These are phyloP conservation scores for Azorinus chamasolen DNA, from an alignment of 2,888 invertebrate species.

Conservation along the genomic window DNA sequence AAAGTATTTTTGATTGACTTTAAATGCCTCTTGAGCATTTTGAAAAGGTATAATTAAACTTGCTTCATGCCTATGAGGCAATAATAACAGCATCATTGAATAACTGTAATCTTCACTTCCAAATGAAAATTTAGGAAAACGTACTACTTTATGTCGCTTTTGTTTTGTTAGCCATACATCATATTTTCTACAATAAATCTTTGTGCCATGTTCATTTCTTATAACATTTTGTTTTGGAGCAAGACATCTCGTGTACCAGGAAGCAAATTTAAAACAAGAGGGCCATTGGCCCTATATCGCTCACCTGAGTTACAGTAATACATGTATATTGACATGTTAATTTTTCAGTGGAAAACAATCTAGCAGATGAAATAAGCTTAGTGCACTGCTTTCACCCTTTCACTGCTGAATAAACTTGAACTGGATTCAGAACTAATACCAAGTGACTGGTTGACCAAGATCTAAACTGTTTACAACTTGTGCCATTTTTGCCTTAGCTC, in stretches of 20 bases:
- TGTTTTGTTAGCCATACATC: conserved; percentile 10
- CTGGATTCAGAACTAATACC: too few relatives aligned
- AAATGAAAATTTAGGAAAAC: conserved; percentile 10
- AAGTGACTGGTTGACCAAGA: too few relatives aligned
- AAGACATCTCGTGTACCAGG: conserved; percentile 1
- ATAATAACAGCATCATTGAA: conserved; percentile 3
- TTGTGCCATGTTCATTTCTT: too few relatives aligned
- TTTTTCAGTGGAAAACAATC: too few relatives aligned
- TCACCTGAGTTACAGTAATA: too few relatives aligned
- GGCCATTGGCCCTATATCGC: too few relatives aligned
- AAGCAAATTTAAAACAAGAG: conserved; percentile 4
- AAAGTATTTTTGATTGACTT: neutral
- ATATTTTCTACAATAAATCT: neutral
- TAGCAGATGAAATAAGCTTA: too few relatives aligned
- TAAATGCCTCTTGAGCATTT: conserved; percentile 1
- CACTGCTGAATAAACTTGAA: too few relatives aligned
- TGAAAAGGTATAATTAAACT: neutral
- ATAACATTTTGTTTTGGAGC: neutral
- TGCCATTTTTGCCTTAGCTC: too few relatives aligned
- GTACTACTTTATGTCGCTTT: neutral
- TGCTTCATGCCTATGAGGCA: neutral
- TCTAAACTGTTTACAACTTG: too few relatives aligned
- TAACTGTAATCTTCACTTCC: conserved; percentile 12
- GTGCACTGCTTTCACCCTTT: too few relatives aligned
- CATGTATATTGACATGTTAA: too few relatives aligned